Conservation (phyloP, 2,888 invertebrate genomes). For the Cantharis lateralis region DNA sequence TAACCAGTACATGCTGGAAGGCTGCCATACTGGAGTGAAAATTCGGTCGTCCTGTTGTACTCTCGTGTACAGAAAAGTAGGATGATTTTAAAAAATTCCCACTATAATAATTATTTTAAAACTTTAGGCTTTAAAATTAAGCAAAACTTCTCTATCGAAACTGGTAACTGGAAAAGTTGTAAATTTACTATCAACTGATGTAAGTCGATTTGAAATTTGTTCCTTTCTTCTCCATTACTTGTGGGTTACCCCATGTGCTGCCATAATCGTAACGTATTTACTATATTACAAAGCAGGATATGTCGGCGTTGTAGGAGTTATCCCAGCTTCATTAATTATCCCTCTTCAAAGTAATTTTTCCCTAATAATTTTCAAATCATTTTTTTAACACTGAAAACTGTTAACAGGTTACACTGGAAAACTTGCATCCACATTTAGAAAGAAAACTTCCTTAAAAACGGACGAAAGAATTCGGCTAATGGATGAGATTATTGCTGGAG, state of each 20-base stretch:
- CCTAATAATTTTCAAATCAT: not conserved
- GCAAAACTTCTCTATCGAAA: slow-evolving; percentile 69
- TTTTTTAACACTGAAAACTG: slow-evolving; percentile 13
- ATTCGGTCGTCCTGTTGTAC: slow-evolving; percentile 82
- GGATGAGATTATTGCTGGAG: slow-evolving; percentile 92
- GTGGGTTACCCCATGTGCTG: slow-evolving; percentile 78
- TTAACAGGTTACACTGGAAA: slow-evolving; percentile 66
- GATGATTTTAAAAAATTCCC: slow-evolving; percentile 16
- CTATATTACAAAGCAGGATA: slow-evolving; percentile 76
- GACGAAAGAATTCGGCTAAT: slow-evolving; percentile 90
- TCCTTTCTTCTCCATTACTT: slow-evolving; percentile 84
- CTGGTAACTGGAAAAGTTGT: slow-evolving; percentile 89
- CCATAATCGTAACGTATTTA: slow-evolving; percentile 74
- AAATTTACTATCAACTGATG: slow-evolving; percentile 92
- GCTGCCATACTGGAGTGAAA: slow-evolving; percentile 79
- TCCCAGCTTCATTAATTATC: slow-evolving; percentile 76
- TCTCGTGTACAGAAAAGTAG: slow-evolving; percentile 84
- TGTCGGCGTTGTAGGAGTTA: slow-evolving; percentile 77
- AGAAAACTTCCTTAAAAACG: slow-evolving; percentile 81
- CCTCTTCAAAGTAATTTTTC: slow-evolving; percentile 76
- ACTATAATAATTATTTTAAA: no score
- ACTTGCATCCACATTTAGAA: slow-evolving; percentile 68
- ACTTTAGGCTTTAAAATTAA: slow-evolving; percentile 66
- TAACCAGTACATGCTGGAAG: slow-evolving; percentile 70
- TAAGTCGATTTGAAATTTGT: slow-evolving; percentile 87